Conservation (phyloP, 1,140 invertebrate species). For the Campoletis sonorensis region DNA sequence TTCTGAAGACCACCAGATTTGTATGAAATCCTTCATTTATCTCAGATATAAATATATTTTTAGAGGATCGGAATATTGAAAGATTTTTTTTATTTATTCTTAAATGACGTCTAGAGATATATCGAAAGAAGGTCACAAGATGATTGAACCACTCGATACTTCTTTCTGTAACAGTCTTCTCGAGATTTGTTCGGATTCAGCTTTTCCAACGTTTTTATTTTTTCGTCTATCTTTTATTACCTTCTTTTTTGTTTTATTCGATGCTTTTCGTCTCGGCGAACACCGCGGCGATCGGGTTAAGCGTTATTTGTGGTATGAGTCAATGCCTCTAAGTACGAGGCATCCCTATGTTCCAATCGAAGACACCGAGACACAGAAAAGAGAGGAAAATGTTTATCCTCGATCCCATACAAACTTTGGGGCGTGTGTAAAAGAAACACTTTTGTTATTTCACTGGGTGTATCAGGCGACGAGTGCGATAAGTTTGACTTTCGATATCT, state of each 20-base stretch:
- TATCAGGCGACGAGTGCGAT: slow-evolving; percentile 9
- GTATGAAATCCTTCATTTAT: neutral
- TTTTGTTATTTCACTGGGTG: slow-evolving; percentile 18
- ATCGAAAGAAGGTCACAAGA: neutral
- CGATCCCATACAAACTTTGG: slow-evolving; percentile 13
- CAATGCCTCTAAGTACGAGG: neutral
- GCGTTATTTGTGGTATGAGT: neutral
- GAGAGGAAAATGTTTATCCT: neutral
- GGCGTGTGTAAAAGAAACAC: neutral
- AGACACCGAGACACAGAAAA: neutral
- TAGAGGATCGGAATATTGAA: no score
- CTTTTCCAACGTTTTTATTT: neutral
- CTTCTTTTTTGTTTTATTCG: neutral
- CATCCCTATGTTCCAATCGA: neutral
- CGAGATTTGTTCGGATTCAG: neutral
- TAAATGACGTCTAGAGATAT: no score
- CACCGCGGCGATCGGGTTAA: neutral
- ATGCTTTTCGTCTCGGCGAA: neutral
- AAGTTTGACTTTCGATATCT: neutral
- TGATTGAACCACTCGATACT: no score
- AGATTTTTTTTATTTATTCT: no score
- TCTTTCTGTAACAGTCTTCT: no score
- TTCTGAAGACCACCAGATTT: neutral
- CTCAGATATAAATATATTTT: no score
- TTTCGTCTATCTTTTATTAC: no score